A percentile compares a stretch with the other conserved stretches of the same genome.
Evolutionary conservation across 2,797 vertebrate genomes (phyloP).

Genomic region (Falco concolor): DNA sequence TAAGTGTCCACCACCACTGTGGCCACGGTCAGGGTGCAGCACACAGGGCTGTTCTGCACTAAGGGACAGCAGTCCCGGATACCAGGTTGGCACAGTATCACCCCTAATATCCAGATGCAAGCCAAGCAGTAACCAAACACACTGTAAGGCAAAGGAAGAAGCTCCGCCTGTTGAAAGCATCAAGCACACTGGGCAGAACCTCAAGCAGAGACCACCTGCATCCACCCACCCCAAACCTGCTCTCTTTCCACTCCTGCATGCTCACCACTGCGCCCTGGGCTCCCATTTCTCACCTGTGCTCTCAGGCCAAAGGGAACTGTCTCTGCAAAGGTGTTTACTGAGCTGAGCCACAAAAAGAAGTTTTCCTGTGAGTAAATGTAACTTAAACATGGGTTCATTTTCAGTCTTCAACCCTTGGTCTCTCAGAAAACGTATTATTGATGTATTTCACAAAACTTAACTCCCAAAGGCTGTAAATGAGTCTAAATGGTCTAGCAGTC

Average conservation of each 20-base stretch:
- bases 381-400: background rate
- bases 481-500: background rate
- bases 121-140: background rate
- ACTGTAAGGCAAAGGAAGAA: background rate
- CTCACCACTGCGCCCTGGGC: background rate
- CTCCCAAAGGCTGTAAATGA: background rate
- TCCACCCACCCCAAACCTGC: background rate
- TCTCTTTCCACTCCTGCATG: background rate
- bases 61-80: background rate
- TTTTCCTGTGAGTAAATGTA: background rate
- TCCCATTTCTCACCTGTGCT: background rate
- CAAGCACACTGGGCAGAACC: background rate
- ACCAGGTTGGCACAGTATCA: fast-evolving
- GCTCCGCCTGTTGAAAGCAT: background rate
- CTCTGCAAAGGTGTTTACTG: background rate
- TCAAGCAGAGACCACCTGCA: background rate
- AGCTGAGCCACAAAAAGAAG: background rate
- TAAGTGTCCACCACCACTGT: fast-evolving
- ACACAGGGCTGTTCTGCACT: background rate
- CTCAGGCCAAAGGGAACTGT: background rate
- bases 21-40: background rate
- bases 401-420: background rate
- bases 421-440: background rate
- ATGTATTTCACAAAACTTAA: background rate
- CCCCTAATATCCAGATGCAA: background rate